Percentiles rank a stretch among this genome's conserved stretches.
Conservation (phyloP, 2,797 vertebrate genomes). For the Simalia tracyae region DNA sequence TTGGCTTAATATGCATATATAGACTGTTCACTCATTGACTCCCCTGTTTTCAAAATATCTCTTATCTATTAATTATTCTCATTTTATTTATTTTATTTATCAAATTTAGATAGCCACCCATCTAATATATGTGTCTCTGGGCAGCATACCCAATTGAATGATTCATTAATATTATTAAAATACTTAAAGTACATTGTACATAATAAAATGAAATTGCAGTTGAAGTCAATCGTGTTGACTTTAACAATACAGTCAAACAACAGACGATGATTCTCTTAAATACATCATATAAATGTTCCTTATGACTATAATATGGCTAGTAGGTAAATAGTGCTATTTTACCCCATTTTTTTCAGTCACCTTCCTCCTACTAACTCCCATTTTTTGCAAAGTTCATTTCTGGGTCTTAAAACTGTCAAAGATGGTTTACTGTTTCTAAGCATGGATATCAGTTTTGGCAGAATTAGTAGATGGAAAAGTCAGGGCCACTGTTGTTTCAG, state of each 20-base stretch:
- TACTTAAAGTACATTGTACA: neutral
- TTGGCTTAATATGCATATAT: neutral
- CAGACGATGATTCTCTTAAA: neutral
- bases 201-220: neutral
- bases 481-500: slow-evolving; percentile 64
- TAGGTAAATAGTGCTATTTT: slow-evolving; percentile 50
- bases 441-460: slow-evolving; percentile 69
- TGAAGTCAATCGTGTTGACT: neutral
- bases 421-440: slow-evolving; percentile 67
- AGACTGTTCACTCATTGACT: neutral
- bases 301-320: slow-evolving; percentile 31
- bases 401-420: slow-evolving; percentile 67
- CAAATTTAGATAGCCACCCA: neutral
- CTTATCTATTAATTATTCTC: neutral
- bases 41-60: neutral
- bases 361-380: neutral
- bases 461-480: slow-evolving; percentile 67
- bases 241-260: neutral
- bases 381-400: slow-evolving; percentile 49
- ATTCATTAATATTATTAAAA: neutral
- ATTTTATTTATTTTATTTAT: neutral
- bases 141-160: neutral
- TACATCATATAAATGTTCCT: neutral
- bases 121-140: neutral
- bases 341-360: neutral